phyloP scores from a whole-genome alignment of 2,888 invertebrate species.

The Stictocephala bisonia region DNA sequence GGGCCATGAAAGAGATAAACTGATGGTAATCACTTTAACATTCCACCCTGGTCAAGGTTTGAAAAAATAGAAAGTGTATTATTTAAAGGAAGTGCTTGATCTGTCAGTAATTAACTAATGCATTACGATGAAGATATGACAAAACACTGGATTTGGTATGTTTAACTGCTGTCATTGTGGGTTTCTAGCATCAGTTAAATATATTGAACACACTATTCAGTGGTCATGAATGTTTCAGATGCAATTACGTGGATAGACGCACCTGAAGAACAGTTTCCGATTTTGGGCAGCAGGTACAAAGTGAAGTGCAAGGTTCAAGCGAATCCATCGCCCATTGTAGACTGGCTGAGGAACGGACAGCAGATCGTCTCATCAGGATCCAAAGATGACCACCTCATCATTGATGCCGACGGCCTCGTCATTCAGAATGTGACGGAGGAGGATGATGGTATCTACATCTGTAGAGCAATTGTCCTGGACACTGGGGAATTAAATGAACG shows the following conservation, averaged over 20 bases:
- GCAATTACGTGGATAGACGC: constrained; percentile 90
- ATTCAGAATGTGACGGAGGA: constrained; percentile 82
- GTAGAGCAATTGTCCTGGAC: constrained; percentile 84
- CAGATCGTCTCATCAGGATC: constrained; percentile 67
- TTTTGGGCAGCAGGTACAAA: constrained; percentile 78
- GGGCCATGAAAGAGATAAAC: too few species aligned
- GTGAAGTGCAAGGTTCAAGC: constrained; percentile 88
- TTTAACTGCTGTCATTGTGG: too few species aligned
- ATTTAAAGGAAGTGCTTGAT: too few species aligned
- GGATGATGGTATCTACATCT: constrained; percentile 89
- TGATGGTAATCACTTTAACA: too few species aligned
- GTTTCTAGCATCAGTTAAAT: too few species aligned
- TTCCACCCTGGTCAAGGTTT: too few species aligned
- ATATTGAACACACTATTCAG: too few species aligned
- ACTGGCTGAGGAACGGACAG: constrained; percentile 85
- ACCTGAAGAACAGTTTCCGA: constrained; percentile 84
- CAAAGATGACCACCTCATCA: constrained; percentile 79
- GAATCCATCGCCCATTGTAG: constrained; percentile 84
- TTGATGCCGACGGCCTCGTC: constrained; percentile 78
- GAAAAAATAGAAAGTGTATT: too few species aligned
- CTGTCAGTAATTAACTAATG: too few species aligned
- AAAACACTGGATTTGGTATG: too few species aligned
- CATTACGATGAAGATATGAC: too few species aligned
- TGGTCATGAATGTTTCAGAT: constrained; percentile 68
- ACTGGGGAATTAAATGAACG: constrained; percentile 84